phyloP scores from a whole-genome alignment of 2,797 vertebrate genomes.

The Holocentrus rufus region DNA sequence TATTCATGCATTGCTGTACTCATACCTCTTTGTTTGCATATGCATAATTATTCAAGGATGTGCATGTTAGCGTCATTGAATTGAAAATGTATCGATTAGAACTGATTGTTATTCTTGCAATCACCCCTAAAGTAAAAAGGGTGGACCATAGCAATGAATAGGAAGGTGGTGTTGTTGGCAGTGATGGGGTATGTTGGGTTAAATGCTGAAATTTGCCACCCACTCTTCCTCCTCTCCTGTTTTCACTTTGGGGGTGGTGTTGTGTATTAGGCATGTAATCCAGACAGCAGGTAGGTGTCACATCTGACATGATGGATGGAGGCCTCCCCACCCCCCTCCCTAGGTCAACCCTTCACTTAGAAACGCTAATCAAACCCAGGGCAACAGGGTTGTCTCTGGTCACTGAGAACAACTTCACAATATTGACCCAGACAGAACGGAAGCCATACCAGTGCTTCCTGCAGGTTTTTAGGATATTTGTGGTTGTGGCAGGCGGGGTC shows the following conservation, averaged over 20 bases:
- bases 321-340: constrained; percentile 31
- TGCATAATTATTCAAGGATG: not conserved
- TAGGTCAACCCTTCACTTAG: not conserved
- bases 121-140: constrained; percentile 5
- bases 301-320: constrained; percentile 66
- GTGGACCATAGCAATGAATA: constrained; percentile 12
- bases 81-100: constrained; percentile 26
- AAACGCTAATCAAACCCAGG: constrained; percentile 39
- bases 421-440: not conserved
- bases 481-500: constrained; percentile 5
- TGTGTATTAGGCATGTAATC: constrained; percentile 48
- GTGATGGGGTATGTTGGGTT: constrained; percentile 3
- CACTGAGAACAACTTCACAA: not conserved
- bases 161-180: constrained; percentile 4
- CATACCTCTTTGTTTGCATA: constrained; percentile 17
- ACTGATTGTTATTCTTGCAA: constrained; percentile 28
- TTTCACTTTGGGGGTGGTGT: constrained; percentile 27
- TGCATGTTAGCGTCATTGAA: constrained; percentile 35
- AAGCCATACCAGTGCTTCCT: not conserved
- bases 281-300: constrained; percentile 57
- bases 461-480: not conserved
- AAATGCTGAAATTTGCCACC: constrained; percentile 13
- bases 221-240: constrained; percentile 7
- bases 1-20: constrained; percentile 38
- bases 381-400: not conserved